Evolutionary conservation across 2,888 invertebrate genomes (phyloP), one percentile per base, ranked within the genome.

Genomic region (Cephus runcator): DNA sequence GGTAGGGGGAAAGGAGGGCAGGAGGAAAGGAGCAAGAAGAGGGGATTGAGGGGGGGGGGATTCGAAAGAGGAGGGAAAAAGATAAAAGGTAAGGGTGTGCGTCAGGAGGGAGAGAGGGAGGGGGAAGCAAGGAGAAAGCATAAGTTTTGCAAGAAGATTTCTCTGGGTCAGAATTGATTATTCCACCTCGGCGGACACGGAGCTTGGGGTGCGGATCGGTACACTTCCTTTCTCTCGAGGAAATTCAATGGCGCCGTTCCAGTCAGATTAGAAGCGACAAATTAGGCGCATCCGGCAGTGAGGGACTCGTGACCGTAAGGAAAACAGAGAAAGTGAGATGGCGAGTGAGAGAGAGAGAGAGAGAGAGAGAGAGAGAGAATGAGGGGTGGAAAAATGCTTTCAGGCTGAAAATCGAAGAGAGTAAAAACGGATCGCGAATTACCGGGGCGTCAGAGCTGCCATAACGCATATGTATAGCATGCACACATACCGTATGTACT

Each of bases 341-440:
- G 56, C 12, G 1, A 34, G 34, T 69, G 33, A 33, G 3, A 33
- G 75, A 31, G 31, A 31, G 31, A 31, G 31, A 31, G 31, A 36
- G 73, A 31, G 15, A 68, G 69, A 12, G 73, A 56, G 73, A 30
- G 69, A 74, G 75, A 73, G 69, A 79, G 74, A 77, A 80, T 76
- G 75, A 80, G 79, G 36, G 36, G 15, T 4, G 36, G 15, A 12
- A 36, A 4, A 36, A 4, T 4, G 36, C 36, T 36, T 36, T 36
- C 36, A 12, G 36, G 15, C 36, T 36, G 36, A 36, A 36, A 36
- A 36, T 36, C 36, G 12, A 15, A 77, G 78, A 73, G 68, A 79
- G 78, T 73, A 76, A 78, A 79, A 80, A 81, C 81, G 81, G 83
- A 84, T 83, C 77, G 83, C 81, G 84, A 85, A 85, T 85, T 84